These are phyloP conservation scores for Cassiopea andromeda DNA, from an alignment of 30 jellyfish, hydroid and myxozoan species.

Conservation along the genomic window DNA sequence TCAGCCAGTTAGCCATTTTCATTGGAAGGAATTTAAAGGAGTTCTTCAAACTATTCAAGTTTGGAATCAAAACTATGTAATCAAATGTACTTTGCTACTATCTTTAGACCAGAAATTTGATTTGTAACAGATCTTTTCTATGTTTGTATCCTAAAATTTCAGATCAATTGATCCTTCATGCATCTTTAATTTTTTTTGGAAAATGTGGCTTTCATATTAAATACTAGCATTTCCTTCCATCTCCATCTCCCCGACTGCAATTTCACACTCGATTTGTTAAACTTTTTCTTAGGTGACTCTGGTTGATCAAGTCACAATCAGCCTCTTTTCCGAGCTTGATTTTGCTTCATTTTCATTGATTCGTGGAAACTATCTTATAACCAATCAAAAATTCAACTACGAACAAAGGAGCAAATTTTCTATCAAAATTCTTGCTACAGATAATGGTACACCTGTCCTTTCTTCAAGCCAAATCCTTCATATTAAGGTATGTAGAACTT, in stretches of 20 bases:
- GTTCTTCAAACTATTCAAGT: no score
- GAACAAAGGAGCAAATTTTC: constrained; percentile 35
- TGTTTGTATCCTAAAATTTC: no score
- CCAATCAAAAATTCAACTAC: constrained; percentile 67
- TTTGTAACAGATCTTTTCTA: no score
- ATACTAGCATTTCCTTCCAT: neutral
- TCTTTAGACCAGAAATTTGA: no score
- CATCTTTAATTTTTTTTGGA: no score
- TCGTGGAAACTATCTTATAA: constrained; percentile 28
- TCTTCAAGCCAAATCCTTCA: constrained; percentile 41
- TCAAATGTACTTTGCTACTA: no score
- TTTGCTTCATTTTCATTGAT: constrained; percentile 60
- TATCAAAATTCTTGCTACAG: constrained; percentile 58
- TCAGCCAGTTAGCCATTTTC: no score
- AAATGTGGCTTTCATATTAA: no score
- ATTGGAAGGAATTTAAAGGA: no score
- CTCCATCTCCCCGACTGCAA: neutral
- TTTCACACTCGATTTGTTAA: neutral
- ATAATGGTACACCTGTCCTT: constrained; percentile 54
- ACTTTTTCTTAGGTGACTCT: constrained; percentile 48
- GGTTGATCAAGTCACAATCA: constrained; percentile 57
- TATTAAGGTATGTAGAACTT: constrained; percentile 55
- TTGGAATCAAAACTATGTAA: no score
- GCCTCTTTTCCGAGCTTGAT: constrained; percentile 46
- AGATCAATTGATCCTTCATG: no score